These are phyloP conservation scores for Drosophila burlai DNA, from an alignment of 1,140 invertebrate genomes.

Conservation along the genomic window DNA sequence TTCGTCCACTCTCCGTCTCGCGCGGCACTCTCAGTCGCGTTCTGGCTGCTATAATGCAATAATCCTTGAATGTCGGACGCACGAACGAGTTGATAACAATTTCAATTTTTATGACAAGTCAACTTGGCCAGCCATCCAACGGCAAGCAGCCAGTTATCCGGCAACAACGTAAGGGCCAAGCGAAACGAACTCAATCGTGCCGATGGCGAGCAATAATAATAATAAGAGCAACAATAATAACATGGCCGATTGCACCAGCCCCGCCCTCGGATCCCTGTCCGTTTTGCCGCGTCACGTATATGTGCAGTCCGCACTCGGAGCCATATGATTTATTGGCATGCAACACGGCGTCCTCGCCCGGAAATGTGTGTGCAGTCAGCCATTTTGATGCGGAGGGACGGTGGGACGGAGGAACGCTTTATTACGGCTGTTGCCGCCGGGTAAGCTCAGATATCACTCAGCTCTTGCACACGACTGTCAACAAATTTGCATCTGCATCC, in stretches of 20 bases:
- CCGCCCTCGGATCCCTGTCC: conserved; percentile 37
- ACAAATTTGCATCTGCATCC: conserved; percentile 49
- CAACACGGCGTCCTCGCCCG: conserved; percentile 66
- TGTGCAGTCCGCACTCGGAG: conserved; percentile 47
- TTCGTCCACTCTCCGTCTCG: conserved; percentile 1
- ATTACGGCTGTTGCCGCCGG: conserved; percentile 29
- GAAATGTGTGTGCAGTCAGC: conserved; percentile 61
- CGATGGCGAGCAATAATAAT: conserved; percentile 54
- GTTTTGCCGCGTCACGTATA: conserved; percentile 7
- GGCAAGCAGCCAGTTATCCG: conserved; percentile 42
- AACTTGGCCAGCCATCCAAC: conserved; percentile 50
- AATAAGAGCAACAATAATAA: conserved; percentile 65
- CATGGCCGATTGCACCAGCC: conserved; percentile 77
- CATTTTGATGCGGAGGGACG: conserved; percentile 51
- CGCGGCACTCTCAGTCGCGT: conserved; percentile 28
- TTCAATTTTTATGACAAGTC: conserved; percentile 84
- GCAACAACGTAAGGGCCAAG: conserved; percentile 46
- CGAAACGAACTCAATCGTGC: conserved; percentile 66
- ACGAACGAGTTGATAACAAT: conserved; percentile 83
- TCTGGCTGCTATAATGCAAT: conserved; percentile 71
- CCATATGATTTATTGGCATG: conserved; percentile 82
- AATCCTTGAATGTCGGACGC: conserved; percentile 77
- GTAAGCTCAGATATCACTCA: conserved; percentile 55
- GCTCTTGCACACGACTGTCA: conserved; percentile 42
- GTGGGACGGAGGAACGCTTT: conserved; percentile 18